Percentiles rank a stretch among this genome's conserved stretches.
Evolutionary conservation across 2,797 vertebrate genomes (phyloP).

Genomic region (Craterocephalus amniculus): DNA sequence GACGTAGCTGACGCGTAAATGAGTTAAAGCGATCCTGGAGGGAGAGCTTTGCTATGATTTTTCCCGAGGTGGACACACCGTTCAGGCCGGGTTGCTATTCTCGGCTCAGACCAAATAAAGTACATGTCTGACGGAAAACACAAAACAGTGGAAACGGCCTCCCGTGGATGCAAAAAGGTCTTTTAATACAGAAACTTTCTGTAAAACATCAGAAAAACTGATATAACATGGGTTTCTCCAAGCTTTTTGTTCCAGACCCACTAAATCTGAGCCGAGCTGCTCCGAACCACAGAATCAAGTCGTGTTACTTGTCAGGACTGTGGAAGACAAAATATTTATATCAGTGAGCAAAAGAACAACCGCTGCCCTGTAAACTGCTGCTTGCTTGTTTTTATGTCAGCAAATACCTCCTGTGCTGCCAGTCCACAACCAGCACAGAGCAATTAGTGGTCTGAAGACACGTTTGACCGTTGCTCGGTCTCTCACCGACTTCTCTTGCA

Average conservation of each 20-base stretch:
- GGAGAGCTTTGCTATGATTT: constrained; percentile 16
- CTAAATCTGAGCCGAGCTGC: background rate
- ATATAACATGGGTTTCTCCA: too few relatives aligned
- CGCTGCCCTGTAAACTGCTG: background rate
- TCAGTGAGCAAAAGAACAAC: background rate
- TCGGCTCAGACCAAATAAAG: constrained; percentile 20
- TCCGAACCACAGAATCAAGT: background rate
- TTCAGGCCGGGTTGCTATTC: constrained; percentile 37
- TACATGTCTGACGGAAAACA: constrained; percentile 27
- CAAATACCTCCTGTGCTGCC: constrained; percentile 13
- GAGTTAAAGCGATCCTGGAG: constrained; percentile 33
- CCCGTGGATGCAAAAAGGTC: background rate
- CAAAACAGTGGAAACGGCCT: background rate
- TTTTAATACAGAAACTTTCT: too few relatives aligned
- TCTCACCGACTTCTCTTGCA: constrained; percentile 22
- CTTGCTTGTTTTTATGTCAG: constrained; percentile 5
- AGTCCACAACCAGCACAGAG: constrained; percentile 7
- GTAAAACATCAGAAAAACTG: too few relatives aligned
- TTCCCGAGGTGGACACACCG: constrained; percentile 16
- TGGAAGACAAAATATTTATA: background rate
- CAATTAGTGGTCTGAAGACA: background rate
- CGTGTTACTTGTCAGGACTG: background rate
- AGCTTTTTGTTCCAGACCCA: too few relatives aligned
- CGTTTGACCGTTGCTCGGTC: constrained; percentile 16
- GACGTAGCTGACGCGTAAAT: constrained; percentile 41